phyloP scores from a whole-genome alignment of 2,113 vertebrate genomes.

The Pygathrix nemaeus region DNA sequence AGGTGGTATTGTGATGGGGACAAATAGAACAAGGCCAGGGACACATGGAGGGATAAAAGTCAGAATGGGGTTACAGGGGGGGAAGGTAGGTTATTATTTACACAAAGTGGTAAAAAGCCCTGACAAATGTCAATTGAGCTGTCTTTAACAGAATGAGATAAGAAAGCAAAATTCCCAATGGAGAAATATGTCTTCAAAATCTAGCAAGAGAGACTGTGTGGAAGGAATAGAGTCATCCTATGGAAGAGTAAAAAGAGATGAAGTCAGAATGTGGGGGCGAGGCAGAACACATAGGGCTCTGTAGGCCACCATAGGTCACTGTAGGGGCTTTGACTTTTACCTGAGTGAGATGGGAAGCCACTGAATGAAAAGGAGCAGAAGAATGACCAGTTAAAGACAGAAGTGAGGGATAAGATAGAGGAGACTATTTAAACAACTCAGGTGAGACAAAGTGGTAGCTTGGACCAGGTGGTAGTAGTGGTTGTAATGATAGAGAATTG shows the following conservation, averaged over 20 bases:
- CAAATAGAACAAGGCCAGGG: background rate
- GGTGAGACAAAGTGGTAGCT: background rate
- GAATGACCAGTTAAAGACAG: background rate
- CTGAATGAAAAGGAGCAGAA: background rate
- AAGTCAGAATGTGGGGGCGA: background rate
- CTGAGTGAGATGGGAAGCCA: background rate
- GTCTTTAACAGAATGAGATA: background rate
- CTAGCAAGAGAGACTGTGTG: background rate
- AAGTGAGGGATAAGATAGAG: fast-evolving
- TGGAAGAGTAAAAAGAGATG: background rate
- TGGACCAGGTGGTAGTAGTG: background rate
- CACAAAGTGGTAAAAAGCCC: background rate
- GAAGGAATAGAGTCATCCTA: background rate
- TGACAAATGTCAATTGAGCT: background rate
- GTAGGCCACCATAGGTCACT: background rate
- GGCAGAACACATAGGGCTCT: background rate
- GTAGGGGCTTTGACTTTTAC: background rate
- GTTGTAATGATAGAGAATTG: background rate
- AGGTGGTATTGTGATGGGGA: background rate
- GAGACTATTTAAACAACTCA: background rate
- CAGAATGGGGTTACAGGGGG: background rate
- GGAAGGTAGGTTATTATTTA: background rate
- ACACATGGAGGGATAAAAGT: background rate
- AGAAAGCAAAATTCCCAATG: background rate
- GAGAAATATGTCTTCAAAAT: background rate